A percentile compares a stretch with the other conserved stretches of the same genome.
Conservation (phyloP, 1,140 invertebrate genomes). For the Drepana arcuata region DNA sequence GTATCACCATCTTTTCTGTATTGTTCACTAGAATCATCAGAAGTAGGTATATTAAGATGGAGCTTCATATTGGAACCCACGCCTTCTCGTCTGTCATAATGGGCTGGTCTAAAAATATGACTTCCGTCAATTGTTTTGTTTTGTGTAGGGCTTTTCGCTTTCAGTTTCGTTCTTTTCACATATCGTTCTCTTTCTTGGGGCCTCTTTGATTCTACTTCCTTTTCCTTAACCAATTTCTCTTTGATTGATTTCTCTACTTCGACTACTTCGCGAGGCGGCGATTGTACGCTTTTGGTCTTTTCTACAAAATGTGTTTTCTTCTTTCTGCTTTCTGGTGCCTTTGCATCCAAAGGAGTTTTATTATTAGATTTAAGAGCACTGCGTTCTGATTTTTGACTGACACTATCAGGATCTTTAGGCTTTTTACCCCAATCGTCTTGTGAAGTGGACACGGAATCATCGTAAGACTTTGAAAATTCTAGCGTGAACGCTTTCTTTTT, state of each 20-base stretch:
- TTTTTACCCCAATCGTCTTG: conserved; percentile 64
- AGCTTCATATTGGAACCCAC: conserved; percentile 62
- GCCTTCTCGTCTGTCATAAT: conserved; percentile 55
- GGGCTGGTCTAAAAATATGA: conserved; percentile 34
- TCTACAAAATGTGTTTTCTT: conserved; percentile 69
- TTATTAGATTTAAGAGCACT: conserved; percentile 31
- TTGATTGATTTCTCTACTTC: conserved; percentile 59
- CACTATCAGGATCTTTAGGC: conserved; percentile 37
- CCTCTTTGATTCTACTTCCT: conserved; percentile 58
- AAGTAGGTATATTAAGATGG: conserved; percentile 73
- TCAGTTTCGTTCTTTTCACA: conserved; percentile 69
- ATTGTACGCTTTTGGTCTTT: conserved; percentile 71
- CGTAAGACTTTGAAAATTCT: conserved; percentile 74
- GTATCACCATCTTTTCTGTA: conserved; percentile 61
- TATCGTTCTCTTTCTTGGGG: conserved; percentile 60
- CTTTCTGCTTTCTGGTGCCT: conserved; percentile 40
- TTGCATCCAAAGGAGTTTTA: conserved; percentile 53
- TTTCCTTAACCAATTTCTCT: conserved; percentile 67
- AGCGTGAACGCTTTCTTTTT: conserved; percentile 79
- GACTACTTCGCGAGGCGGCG: conserved; percentile 45
- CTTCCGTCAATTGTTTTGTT: conserved; percentile 45
- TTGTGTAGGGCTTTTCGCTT: conserved; percentile 74
- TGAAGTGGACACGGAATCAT: conserved; percentile 64
- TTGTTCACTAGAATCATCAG: conserved; percentile 78
- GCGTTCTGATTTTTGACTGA: conserved; percentile 39